Evolutionary conservation across 1,140 invertebrate genomes (phyloP), one percentile per base, ranked within the genome.

Genomic region (Octopus sinensis): DNA sequence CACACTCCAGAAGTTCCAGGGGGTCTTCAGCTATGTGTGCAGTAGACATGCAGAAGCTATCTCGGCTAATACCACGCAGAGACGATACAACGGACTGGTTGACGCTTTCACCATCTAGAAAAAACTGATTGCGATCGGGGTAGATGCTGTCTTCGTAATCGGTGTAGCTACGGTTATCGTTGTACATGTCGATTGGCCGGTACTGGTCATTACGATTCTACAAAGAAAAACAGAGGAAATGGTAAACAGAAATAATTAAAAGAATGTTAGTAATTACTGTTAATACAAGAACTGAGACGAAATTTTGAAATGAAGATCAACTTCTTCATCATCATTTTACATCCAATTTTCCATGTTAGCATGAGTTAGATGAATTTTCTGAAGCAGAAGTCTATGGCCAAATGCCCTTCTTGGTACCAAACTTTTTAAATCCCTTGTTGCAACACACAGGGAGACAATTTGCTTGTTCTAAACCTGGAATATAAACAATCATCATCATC

Each of bases 131-230:
- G 17, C 68, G 17, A 6, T 73, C 68, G 0, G 68, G 30, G 6
- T 13, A n/a, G 1, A 73, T 23, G 3, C 68, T 73, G 6, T 73
- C 68, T 73, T 73, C 68, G 13, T 73, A 73, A n/a, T 73, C 68
- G 6, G 68, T 73, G 13, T 73, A 73, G 30, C 68, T 73, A 23
- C 68, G 68, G 68, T 73, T 73, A 73, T 73, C 68, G 68, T 73
- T 73, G 13, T 73, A 73, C 68, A 73, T 73, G 30, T 73, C 68
- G 68, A 73, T 73, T 10, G 68, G 68, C 68, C 68, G 68, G 30
- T 73, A 73, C 13, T 73, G 68, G 68, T 73, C 68, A 73, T 73
- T 73, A 9, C 68, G 68, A 73, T 73, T 73, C 68, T 73, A 4
- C 56, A 62, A 73, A 73, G 6, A 73, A 62, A 62, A 3, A 43